These are phyloP conservation scores for Caiman crocodilus DNA, from an alignment of 2,797 vertebrate genomes.

Conservation along the genomic window DNA sequence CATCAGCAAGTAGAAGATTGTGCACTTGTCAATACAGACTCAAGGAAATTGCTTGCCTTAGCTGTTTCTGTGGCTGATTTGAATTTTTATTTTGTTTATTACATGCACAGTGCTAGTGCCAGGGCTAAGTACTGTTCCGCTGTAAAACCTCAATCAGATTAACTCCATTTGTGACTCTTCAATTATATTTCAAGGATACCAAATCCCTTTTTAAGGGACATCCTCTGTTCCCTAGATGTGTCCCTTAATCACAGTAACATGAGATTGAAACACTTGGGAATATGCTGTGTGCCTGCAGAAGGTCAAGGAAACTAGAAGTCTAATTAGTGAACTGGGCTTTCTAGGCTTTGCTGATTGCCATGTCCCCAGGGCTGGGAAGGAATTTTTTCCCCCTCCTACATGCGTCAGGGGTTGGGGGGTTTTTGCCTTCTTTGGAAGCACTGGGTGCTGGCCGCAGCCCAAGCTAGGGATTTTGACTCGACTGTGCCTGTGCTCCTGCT, in stretches of 20 bases:
- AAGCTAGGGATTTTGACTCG: no score
- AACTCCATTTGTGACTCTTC: constrained; percentile 30
- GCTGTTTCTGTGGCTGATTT: constrained; percentile 64
- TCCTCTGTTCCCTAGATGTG: constrained; percentile 18
- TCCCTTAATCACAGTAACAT: not conserved
- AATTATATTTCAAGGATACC: constrained; percentile 66
- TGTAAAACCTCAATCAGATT: constrained; percentile 47
- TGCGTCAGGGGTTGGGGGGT: no score
- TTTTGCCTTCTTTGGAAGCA: not conserved
- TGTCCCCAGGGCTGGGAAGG: no score
- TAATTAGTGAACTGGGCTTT: not conserved
- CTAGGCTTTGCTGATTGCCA: no score
- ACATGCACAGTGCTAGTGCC: constrained; percentile 45
- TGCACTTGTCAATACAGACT: constrained; percentile 60
- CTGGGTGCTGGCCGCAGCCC: not conserved
- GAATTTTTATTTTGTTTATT: constrained; percentile 75
- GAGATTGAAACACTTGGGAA: not conserved
- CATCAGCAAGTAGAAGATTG: constrained; percentile 48
- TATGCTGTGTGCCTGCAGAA: not conserved
- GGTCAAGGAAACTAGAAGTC: not conserved
- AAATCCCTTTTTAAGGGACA: constrained; percentile 50
- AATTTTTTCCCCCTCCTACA: no score
- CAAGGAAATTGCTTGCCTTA: constrained; percentile 58
- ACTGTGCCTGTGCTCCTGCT: no score
- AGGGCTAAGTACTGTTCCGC: constrained; percentile 54